Conservation (phyloP, 1,140 invertebrate species). For the Zaprionus nigranus region DNA sequence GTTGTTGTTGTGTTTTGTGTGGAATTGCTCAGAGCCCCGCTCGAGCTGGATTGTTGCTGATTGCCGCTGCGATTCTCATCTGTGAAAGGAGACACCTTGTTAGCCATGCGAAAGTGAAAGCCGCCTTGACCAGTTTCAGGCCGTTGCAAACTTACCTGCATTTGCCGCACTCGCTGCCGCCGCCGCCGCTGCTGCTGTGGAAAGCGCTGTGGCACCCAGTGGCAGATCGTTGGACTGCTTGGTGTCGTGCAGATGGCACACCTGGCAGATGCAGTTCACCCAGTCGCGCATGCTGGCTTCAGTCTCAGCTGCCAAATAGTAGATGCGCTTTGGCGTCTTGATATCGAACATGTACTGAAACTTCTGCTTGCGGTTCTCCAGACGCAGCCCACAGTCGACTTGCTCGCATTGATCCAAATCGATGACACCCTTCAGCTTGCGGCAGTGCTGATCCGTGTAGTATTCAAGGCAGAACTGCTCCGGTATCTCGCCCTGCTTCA, state of each 20-base stretch:
- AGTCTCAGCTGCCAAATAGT: constrained; percentile 95
- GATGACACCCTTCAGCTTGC: constrained; percentile 95
- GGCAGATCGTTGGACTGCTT: constrained; percentile 78
- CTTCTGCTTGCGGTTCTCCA: constrained; percentile 92
- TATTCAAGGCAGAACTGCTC: constrained; percentile 97
- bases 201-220: constrained; percentile 43
- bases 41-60: constrained; percentile 69
- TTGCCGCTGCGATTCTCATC: constrained; percentile 70
- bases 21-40: constrained; percentile 73
- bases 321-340: constrained; percentile 93
- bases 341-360: constrained; percentile 95
- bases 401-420: constrained; percentile 98
- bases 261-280: constrained; percentile 97
- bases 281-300: constrained; percentile 97
- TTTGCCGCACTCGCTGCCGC: constrained; percentile 4
- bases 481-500: constrained; percentile 95
- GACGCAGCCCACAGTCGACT: constrained; percentile 94
- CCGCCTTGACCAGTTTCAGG: constrained; percentile 13
- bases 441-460: constrained; percentile 94
- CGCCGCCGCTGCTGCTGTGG: constrained; percentile 22
- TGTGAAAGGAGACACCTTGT: constrained; percentile 25
- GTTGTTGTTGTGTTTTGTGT: constrained; percentile 79
- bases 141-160: constrained; percentile 49
- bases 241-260: constrained; percentile 92
- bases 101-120: constrained; percentile 26